Evolutionary conservation across 2,113 vertebrate genomes (phyloP).

Genomic region (Tricholaema leucomelas): DNA sequence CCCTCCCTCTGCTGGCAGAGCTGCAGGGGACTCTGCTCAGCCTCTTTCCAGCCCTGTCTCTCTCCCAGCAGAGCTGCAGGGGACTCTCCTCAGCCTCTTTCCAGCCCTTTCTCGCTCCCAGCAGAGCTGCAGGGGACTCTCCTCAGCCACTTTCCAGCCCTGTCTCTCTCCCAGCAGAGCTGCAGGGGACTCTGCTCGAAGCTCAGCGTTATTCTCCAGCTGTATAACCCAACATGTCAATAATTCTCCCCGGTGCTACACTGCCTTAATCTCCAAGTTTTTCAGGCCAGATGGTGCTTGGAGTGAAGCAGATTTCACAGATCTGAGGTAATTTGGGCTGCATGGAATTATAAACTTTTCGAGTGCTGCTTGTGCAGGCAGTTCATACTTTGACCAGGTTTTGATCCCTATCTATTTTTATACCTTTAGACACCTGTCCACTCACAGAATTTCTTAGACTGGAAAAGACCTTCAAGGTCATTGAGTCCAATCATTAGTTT

Average conservation of each 20-base stretch:
- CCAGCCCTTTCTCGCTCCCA: no score
- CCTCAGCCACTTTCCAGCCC: neutral
- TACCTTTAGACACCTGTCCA: no score
- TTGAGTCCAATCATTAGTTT: no score
- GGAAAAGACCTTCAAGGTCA: no score
- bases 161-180: no score
- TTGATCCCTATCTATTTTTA: neutral
- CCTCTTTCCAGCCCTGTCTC: neutral
- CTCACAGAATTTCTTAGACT: no score
- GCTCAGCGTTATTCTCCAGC: neutral
- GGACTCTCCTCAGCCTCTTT: no score
- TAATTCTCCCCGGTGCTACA: rapidly evolving
- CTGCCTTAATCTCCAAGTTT: neutral
- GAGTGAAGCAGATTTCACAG: neutral
- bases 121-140: no score
- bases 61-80: no score
- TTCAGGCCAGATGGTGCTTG: neutral
- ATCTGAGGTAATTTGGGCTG: neutral
- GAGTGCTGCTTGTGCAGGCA: neutral
- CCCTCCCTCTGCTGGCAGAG: no score
- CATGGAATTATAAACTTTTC: neutral
- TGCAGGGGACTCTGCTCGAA: no score
- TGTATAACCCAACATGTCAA: rapidly evolving
- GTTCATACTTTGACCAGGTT: neutral
- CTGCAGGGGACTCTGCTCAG: no score